These are phyloP conservation scores for Melanotaenia boesemani DNA, from an alignment of 2,797 vertebrate genomes.

Conservation along the genomic window DNA sequence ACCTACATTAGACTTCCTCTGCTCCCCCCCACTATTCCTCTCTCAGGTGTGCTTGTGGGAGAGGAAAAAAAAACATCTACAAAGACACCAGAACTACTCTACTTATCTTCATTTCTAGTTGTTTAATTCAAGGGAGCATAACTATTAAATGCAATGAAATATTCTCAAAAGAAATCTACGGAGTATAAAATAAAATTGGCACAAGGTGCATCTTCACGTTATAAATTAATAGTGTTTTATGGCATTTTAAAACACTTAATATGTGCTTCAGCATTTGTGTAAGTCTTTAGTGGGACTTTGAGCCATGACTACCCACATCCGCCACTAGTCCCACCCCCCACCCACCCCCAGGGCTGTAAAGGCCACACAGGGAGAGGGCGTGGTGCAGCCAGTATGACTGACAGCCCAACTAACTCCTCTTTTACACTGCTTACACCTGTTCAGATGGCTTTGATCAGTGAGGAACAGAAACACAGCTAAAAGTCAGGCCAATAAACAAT, in stretches of 20 bases:
- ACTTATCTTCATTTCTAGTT: background rate
- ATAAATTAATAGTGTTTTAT: constrained; percentile 19
- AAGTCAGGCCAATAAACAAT: background rate
- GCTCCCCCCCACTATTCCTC: constrained; percentile 24
- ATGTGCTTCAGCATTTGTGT: constrained; percentile 27
- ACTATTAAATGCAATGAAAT: background rate
- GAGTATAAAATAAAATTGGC: background rate
- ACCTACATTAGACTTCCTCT: constrained; percentile 47
- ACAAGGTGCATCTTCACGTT: background rate
- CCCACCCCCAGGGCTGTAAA: constrained; percentile 25
- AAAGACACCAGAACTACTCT: constrained; percentile 2
- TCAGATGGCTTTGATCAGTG: constrained; percentile 62
- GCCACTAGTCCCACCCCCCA: background rate
- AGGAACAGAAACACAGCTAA: constrained; percentile 45
- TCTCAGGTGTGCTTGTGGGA: constrained; percentile 22
- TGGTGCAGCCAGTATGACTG: constrained; percentile 49
- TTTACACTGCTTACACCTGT: constrained; percentile 64
- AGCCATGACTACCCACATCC: constrained; percentile 35
- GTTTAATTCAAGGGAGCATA: constrained; percentile 17
- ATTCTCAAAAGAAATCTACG: background rate
- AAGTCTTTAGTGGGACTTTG: constrained; percentile 54
- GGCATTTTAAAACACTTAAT: constrained; percentile 16
- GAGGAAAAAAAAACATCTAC: constrained; percentile 9
- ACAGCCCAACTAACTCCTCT: constrained; percentile 46
- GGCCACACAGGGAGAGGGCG: constrained; percentile 74